Evolutionary conservation across 2,888 invertebrate species (phyloP).

Genomic region (Apamea sordens): DNA sequence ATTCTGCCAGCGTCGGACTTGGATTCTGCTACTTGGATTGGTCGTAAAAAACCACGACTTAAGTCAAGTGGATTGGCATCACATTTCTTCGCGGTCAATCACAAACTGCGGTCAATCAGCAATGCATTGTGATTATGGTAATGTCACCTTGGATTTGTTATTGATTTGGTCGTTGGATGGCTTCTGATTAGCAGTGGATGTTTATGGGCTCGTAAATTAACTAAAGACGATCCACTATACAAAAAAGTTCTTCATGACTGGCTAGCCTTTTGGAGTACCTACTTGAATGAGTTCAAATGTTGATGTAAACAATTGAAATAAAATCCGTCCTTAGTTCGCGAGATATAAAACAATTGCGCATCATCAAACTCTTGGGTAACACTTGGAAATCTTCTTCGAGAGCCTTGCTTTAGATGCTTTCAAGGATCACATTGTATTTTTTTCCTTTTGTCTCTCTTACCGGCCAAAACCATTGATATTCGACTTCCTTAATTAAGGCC

Average conservation of each 20-base stretch:
- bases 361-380: not conserved
- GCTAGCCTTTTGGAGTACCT: not conserved
- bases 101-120: not conserved
- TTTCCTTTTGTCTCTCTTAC: not conserved
- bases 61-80: not conserved
- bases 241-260: not conserved
- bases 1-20: too few species aligned
- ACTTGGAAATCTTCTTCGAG: not conserved
- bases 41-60: not conserved
- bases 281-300: not conserved
- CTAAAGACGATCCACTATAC: not conserved
- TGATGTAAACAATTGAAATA: not conserved
- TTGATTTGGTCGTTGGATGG: not conserved
- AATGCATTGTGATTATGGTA: not conserved
- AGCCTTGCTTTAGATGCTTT: not conserved
- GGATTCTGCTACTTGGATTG: too few species aligned
- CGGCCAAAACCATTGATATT: not conserved
- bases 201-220: not conserved
- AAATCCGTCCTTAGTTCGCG: not conserved
- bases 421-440: slow-evolving; percentile 5
- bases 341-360: not conserved
- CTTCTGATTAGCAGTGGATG: too few species aligned
- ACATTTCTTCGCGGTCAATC: not conserved
- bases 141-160: not conserved
- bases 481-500: slow-evolving; percentile 46